These are phyloP conservation scores for Noctua comes DNA, from an alignment of 2,888 invertebrate genomes.

Conservation along the genomic window DNA sequence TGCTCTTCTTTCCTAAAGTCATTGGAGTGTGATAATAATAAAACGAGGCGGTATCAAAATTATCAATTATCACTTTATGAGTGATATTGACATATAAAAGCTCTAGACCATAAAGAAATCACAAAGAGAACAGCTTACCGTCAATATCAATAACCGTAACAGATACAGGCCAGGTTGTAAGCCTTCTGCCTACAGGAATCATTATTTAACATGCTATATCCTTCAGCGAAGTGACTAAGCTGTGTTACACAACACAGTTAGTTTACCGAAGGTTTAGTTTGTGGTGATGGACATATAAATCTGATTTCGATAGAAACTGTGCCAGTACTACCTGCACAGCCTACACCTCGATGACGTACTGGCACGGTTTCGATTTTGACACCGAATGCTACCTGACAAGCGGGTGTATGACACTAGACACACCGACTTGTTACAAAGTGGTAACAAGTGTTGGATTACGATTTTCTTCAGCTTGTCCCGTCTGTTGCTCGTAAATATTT, in stretches of 20 bases:
- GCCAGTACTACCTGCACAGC: neutral
- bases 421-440: neutral
- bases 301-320: neutral
- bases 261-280: neutral
- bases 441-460: neutral
- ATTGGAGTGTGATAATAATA: neutral
- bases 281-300: neutral
- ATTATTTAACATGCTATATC: slow-evolving; percentile 35
- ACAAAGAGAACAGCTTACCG: slow-evolving; percentile 18
- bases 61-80: neutral
- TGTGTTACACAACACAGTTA: neutral
- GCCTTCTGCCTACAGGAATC: slow-evolving; percentile 38
- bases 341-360: neutral
- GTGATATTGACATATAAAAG: neutral
- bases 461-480: neutral
- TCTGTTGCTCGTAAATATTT: neutral
- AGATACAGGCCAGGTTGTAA: slow-evolving; percentile 29
- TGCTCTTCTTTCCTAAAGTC: neutral
- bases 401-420: no score
- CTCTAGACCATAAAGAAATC: neutral
- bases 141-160: slow-evolving; percentile 25
- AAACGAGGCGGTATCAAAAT: neutral
- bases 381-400: no score
- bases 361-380: neutral
- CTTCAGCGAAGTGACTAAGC: slow-evolving; percentile 14